Evolutionary conservation across 2,888 invertebrate genomes (phyloP).

Genomic region (Eretmocerus hayati): DNA sequence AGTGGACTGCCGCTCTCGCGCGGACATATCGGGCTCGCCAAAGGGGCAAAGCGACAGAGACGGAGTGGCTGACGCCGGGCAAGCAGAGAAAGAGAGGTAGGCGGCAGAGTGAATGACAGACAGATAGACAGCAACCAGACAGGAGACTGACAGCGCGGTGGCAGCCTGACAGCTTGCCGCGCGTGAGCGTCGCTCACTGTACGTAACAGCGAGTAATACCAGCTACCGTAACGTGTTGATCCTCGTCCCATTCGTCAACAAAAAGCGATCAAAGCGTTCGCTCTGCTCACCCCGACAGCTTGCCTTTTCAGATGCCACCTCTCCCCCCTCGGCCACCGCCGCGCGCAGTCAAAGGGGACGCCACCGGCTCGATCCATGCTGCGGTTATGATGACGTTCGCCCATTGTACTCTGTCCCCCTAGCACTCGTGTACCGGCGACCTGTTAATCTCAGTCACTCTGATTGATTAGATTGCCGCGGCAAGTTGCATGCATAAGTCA

Average conservation of each 20-base stretch:
- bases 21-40: background rate
- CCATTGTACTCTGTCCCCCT: background rate
- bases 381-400: background rate
- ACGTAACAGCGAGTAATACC: slow-evolving; percentile 49
- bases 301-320: no score
- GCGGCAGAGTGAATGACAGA: slow-evolving; percentile 23
- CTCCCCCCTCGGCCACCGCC: no score
- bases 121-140: slow-evolving; percentile 49
- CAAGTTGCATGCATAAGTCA: no score
- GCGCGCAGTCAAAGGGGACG: background rate
- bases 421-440: background rate
- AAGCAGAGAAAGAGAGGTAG: slow-evolving; percentile 30
- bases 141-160: slow-evolving; percentile 52
- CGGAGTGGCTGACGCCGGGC: slow-evolving; percentile 27
- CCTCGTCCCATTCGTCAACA: slow-evolving; percentile 17
- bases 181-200: slow-evolving; percentile 30
- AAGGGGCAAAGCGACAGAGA: background rate
- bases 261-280: background rate
- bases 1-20: background rate
- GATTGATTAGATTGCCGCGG: no score
- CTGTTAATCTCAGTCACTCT: no score
- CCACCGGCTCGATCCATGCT: background rate
- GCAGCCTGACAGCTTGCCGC: slow-evolving; percentile 48
- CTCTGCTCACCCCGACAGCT: no score
- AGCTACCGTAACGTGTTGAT: slow-evolving; percentile 44